Percentiles rank a stretch among this genome's conserved stretches.
phyloP scores from a whole-genome alignment of 30 jellyfish, hydroid and myxozoan genomes.

The Nemopilema nomurai region DNA sequence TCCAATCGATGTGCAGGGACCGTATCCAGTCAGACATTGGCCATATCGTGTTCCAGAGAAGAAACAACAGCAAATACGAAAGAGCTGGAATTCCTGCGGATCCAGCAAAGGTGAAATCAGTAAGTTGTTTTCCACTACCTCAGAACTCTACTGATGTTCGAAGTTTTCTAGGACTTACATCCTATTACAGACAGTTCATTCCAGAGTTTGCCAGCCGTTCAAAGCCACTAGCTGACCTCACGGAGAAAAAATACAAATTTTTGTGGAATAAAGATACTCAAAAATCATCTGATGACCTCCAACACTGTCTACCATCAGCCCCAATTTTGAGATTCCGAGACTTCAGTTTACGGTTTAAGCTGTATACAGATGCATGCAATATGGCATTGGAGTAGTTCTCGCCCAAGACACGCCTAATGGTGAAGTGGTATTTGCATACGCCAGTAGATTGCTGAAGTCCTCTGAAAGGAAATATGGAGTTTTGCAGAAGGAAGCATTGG shows the following conservation, averaged over 20 bases:
- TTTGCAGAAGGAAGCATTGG: constrained; percentile 51
- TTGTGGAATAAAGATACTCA: too few species aligned
- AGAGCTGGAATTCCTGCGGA: neutral
- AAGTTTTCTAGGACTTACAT: constrained; percentile 42
- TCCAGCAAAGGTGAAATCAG: constrained; percentile 10
- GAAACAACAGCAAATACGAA: constrained; percentile 36
- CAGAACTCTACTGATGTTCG: constrained; percentile 24
- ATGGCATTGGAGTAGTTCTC: constrained; percentile 63
- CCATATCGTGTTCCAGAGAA: constrained; percentile 66
- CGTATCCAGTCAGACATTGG: constrained; percentile 63
- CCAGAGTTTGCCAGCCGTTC: constrained; percentile 42
- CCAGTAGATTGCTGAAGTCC: constrained; percentile 41
- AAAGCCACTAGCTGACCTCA: constrained; percentile 31
- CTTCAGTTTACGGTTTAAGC: constrained; percentile 22
- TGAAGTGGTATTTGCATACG: constrained; percentile 52
- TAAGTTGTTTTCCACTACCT: constrained; percentile 38
- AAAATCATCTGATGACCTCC: too few species aligned
- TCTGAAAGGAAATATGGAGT: constrained; percentile 51
- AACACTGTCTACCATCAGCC: constrained; percentile 28
- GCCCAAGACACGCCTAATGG: constrained; percentile 57
- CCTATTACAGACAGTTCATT: constrained; percentile 50
- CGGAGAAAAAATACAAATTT: too few species aligned
- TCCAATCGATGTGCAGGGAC: constrained; percentile 71
- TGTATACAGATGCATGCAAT: constrained; percentile 61
- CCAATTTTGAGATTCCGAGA: constrained; percentile 58